Base-by-base conservation (phyloP, 2,888 invertebrate species). In the Diachrysia chrysitis region DNA sequence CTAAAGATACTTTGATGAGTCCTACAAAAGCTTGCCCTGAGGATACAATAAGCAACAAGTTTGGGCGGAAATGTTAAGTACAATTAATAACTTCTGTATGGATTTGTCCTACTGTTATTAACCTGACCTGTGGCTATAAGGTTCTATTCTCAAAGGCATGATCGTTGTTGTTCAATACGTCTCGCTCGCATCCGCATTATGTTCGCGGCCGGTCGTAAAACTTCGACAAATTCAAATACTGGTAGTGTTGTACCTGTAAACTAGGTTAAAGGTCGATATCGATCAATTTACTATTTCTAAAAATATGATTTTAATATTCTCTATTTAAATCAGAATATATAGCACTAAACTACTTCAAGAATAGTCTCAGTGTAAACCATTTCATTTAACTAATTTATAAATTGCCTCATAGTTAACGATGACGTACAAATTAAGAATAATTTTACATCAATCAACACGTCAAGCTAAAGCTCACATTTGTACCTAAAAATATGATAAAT, bases 111-210 rank as follows among this genome's bases (percentile, higher is more conserved):
- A 71, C 77, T 77, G 65, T 37, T 21, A 3, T 1, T 0, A 5
- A 0, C 19, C 29, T 1, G n/a, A 12, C 12, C 6, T 5, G 21
- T 74, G 75, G 58, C 2, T 53, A 14, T 9, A 63, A 75, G 65
- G 62, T 66, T 73, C 69, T 78, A 81, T 83, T 75, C 83, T 73
- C 83, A 42, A 63, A 84, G 83, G 84, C 73, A 83, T 83, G 79
- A 83, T 84, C 78, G 79, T 81, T 79, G 84, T 81, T 81, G 78
- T 78, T 84, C 83, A 81, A 83, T 83, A 81, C 74, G 82, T 78
- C 79, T 75, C 70, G 67, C 62, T 73, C 73, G 65, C 64, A 72
- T 70, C 75, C 81, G 78, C 81, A 75, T 78, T 78, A 81, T 69
- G 79, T 72, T 75, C 73, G 76, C 68, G 63, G 72, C 66, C 65